Evolutionary conservation across 2,113 vertebrate genomes (phyloP).

Genomic region (Ammospiza caudacuta): DNA sequence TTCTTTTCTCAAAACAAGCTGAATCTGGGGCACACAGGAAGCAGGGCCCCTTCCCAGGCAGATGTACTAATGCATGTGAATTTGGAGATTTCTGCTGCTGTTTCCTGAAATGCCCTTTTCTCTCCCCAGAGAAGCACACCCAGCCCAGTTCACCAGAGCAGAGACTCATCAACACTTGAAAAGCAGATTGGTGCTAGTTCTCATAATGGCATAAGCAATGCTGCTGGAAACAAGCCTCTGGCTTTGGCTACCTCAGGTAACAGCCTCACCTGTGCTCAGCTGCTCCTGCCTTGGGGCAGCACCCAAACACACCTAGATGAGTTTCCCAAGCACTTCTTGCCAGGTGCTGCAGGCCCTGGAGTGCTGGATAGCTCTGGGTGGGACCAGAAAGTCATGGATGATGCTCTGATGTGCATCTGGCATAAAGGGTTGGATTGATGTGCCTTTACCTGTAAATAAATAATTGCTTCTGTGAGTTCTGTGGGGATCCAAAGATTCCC

Average conservation of each 20-base stretch:
- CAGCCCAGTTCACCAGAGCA: constrained; percentile 87
- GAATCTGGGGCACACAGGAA: not conserved
- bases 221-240: constrained; percentile 75
- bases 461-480: not conserved
- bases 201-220: constrained; percentile 78
- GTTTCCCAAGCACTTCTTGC: not conserved
- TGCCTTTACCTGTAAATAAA: not conserved
- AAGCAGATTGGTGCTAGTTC: constrained; percentile 79
- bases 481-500: not conserved
- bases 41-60: not conserved
- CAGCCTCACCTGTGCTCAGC: not conserved
- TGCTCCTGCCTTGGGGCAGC: not conserved
- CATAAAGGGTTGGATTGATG: not conserved
- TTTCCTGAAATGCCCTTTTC: not conserved
- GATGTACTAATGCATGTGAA: not conserved
- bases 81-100: not conserved
- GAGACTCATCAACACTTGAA: constrained; percentile 79
- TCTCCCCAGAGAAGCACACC: constrained; percentile 90
- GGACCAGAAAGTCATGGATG: not conserved
- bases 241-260: constrained; percentile 78
- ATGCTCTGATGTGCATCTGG: not conserved
- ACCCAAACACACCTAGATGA: accelerated
- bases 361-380: not conserved
- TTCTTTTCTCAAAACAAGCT: not conserved
- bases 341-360: not conserved